Evolutionary conservation across 1,140 invertebrate species (phyloP).

Genomic region (Lepidotrigona ventralis): DNA sequence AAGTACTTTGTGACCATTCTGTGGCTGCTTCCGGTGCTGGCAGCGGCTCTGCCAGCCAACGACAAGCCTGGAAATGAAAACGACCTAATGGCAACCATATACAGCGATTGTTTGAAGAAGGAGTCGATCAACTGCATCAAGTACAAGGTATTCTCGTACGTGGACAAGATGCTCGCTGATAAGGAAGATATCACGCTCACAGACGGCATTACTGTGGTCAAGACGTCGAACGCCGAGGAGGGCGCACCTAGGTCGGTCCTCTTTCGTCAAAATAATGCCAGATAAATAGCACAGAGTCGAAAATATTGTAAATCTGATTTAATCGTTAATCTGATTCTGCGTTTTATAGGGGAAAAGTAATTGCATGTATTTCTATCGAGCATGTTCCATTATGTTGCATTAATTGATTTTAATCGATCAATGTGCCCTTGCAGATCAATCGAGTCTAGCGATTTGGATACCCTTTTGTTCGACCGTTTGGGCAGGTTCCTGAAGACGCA

Average conservation of each 20-base stretch:
- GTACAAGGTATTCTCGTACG: slow-evolving; percentile 90
- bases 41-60: slow-evolving; percentile 82
- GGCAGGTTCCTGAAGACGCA: slow-evolving; percentile 88
- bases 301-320: not conserved
- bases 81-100: slow-evolving; percentile 87
- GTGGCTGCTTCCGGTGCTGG: slow-evolving; percentile 73
- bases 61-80: slow-evolving; percentile 86
- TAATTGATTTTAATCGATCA: not conserved
- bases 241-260: slow-evolving; percentile 86
- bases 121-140: slow-evolving; percentile 90
- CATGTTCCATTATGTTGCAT: not conserved
- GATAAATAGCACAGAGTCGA: too few species aligned
- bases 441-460: slow-evolving; percentile 83
- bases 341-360: not conserved
- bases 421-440: slow-evolving; percentile 71
- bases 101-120: slow-evolving; percentile 88
- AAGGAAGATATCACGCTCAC: slow-evolving; percentile 89
- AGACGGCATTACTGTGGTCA: slow-evolving; percentile 90
- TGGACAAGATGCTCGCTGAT: slow-evolving; percentile 89
- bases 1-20: slow-evolving; percentile 60
- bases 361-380: not conserved
- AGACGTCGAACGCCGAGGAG: slow-evolving; percentile 84
- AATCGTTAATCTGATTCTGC: not conserved
- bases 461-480: slow-evolving; percentile 84
- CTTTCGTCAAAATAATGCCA: too few species aligned